Conservation (phyloP, 2,113 vertebrate genomes). For the Colius striatus region DNA sequence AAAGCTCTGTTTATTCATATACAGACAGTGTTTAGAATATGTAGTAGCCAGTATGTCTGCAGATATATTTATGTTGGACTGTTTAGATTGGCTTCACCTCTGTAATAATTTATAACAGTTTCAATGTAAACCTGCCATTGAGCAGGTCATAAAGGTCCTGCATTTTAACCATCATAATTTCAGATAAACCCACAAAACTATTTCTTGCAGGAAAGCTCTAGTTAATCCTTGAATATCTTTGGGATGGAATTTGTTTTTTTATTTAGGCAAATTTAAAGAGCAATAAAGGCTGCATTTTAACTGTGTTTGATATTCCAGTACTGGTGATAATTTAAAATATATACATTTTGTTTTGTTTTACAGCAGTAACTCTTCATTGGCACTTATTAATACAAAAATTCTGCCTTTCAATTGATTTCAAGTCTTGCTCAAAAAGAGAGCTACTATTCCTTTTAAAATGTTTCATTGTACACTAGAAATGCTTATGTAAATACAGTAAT, state of each 20-base stretch:
- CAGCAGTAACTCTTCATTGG: slow-evolving; percentile 53
- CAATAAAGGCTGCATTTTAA: slow-evolving; percentile 67
- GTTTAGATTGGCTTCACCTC: slow-evolving; percentile 93
- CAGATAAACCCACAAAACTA: slow-evolving; percentile 79
- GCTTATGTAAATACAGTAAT: slow-evolving; percentile 38
- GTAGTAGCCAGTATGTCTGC: slow-evolving; percentile 90
- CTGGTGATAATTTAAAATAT: slow-evolving; percentile 62
- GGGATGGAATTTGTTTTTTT: slow-evolving; percentile 63
- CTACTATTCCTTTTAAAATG: slow-evolving; percentile 57
- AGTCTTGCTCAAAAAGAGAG: slow-evolving; percentile 41
- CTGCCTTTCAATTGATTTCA: slow-evolving; percentile 30
- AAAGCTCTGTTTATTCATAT: slow-evolving; percentile 87
- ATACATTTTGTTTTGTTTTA: slow-evolving; percentile 66
- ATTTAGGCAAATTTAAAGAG: slow-evolving; percentile 59
- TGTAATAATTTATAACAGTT: slow-evolving; percentile 97
- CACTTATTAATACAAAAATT: slow-evolving; percentile 61
- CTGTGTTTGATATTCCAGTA: slow-evolving; percentile 57
- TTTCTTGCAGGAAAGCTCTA: slow-evolving; percentile 57
- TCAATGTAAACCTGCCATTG: slow-evolving; percentile 95
- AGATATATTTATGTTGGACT: slow-evolving; percentile 94
- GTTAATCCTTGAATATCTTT: slow-evolving; percentile 65
- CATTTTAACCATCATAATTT: slow-evolving; percentile 79
- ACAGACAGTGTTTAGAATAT: slow-evolving; percentile 91
- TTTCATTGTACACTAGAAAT: slow-evolving; percentile 46
- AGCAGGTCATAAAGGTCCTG: slow-evolving; percentile 88